Percentiles rank a stretch among this genome's conserved stretches.
These are phyloP conservation scores for Procambarus virginalis DNA, from an alignment of 1,140 invertebrate genomes.

Conservation along the genomic window DNA sequence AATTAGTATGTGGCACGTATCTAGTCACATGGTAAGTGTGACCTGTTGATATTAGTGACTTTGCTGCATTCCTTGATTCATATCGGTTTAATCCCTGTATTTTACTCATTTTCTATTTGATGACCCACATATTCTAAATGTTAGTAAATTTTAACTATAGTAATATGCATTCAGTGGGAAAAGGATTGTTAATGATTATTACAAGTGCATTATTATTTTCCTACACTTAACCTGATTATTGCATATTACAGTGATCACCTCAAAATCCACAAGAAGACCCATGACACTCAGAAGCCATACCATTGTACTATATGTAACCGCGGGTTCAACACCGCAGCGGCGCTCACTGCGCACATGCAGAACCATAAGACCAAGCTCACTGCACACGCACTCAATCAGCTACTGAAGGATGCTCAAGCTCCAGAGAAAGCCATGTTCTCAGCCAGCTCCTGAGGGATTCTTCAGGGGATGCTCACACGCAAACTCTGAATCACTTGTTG, in stretches of 20 bases:
- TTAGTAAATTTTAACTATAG: too few species aligned
- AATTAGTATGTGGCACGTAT: too few species aligned
- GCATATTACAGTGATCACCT: slow-evolving; percentile 86
- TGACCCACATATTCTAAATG: too few species aligned
- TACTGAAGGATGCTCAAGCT: slow-evolving; percentile 52
- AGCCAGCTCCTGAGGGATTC: slow-evolving; percentile 56
- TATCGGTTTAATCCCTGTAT: too few species aligned
- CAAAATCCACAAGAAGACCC: slow-evolving; percentile 96
- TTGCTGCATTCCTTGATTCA: too few species aligned
- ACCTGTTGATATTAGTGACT: too few species aligned
- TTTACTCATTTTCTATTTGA: too few species aligned
- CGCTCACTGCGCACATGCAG: slow-evolving; percentile 94
- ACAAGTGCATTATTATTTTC: too few species aligned
- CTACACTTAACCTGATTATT: background rate
- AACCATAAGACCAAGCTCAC: slow-evolving; percentile 82
- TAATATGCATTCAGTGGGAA: too few species aligned
- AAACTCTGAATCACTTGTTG: slow-evolving; percentile 44
- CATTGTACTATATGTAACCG: slow-evolving; percentile 93
- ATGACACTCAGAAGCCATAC: slow-evolving; percentile 94
- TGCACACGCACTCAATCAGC: slow-evolving; percentile 50
- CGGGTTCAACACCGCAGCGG: slow-evolving; percentile 92
- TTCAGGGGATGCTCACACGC: slow-evolving; percentile 31
- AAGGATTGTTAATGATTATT: too few species aligned
- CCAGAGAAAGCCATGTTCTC: slow-evolving; percentile 44
- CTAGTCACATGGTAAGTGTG: too few species aligned